Evolutionary conservation across 2,888 invertebrate species (phyloP).

Genomic region (Steinernema hermaphroditum): DNA sequence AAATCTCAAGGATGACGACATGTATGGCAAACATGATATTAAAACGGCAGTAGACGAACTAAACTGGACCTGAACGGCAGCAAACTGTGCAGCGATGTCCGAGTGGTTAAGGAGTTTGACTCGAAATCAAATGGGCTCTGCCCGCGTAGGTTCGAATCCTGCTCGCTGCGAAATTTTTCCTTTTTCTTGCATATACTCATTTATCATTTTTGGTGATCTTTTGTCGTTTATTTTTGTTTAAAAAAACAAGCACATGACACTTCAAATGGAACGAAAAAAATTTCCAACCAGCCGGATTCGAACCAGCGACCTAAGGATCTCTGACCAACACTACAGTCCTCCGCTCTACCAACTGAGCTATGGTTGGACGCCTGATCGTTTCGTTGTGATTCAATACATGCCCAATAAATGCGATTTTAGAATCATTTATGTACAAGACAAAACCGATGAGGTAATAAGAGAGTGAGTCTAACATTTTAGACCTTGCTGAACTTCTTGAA

Average conservation of each 20-base stretch:
- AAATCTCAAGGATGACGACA: too few relatives aligned
- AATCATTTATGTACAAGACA: conserved; percentile 20
- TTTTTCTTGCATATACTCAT: too few relatives aligned
- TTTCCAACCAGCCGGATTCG: conserved; percentile 41
- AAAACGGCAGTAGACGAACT: too few relatives aligned
- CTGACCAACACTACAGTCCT: conserved; percentile 40
- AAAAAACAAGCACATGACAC: too few relatives aligned
- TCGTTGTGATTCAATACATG: too few relatives aligned
- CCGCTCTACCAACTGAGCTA: conserved; percentile 48
- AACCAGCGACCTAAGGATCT: conserved; percentile 45
- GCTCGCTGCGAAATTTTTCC: conserved; percentile 54
- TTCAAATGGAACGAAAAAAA: too few relatives aligned
- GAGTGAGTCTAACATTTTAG: conserved; percentile 6
- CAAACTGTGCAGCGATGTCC: conserved; percentile 50
- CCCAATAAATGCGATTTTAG: too few relatives aligned
- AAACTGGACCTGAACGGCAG: too few relatives aligned
- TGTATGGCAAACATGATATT: too few relatives aligned
- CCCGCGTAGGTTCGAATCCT: conserved; percentile 66
- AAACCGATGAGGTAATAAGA: not conserved
- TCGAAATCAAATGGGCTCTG: conserved; percentile 66
- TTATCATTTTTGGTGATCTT: too few relatives aligned
- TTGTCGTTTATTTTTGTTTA: too few relatives aligned
- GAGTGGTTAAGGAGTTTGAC: conserved; percentile 66
- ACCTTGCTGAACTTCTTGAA: conserved; percentile 19
- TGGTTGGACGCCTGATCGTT: too few relatives aligned